A percentile compares a stretch with the other conserved stretches of the same genome.
Evolutionary conservation across 2,797 vertebrate genomes (phyloP).

Genomic region (Pyrocephalus nanus): DNA sequence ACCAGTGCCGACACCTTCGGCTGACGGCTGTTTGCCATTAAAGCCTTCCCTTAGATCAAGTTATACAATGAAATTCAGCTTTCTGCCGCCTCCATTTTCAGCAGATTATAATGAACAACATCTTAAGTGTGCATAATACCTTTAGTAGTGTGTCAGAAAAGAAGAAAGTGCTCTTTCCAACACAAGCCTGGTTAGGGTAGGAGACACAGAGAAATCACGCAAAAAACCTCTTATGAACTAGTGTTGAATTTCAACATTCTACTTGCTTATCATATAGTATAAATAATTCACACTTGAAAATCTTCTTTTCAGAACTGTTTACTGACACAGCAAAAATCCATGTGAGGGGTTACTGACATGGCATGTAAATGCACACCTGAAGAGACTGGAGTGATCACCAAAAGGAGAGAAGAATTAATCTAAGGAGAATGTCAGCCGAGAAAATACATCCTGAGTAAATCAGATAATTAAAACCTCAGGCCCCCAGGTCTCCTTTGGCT

Average conservation of each 20-base stretch:
- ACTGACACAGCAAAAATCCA: conserved; percentile 84
- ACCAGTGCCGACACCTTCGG: background rate
- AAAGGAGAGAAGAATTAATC: background rate
- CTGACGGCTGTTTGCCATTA: conserved; percentile 43
- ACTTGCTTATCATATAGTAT: conserved; percentile 84
- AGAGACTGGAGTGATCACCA: background rate
- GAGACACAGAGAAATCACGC: conserved; percentile 67
- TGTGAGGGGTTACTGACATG: conserved; percentile 67
- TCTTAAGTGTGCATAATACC: conserved; percentile 31
- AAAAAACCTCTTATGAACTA: conserved; percentile 75
- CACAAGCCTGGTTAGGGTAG: conserved; percentile 10
- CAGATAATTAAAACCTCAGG: background rate
- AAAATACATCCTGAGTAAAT: background rate
- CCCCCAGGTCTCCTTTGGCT: background rate
- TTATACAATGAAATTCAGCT: background rate
- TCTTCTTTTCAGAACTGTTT: conserved; percentile 87
- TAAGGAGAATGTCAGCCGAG: background rate
- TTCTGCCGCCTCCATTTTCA: conserved; percentile 49
- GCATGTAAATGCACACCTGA: conserved; percentile 18
- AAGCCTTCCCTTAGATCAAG: conserved; percentile 50
- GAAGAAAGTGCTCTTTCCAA: conserved; percentile 33
- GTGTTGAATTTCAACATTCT: conserved; percentile 82
- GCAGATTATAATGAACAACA: conserved; percentile 36
- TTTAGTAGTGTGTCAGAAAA: conserved; percentile 47
- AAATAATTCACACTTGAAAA: conserved; percentile 89